Conservation (phyloP, 2,113 vertebrate species). For the Petaurus breviceps region DNA sequence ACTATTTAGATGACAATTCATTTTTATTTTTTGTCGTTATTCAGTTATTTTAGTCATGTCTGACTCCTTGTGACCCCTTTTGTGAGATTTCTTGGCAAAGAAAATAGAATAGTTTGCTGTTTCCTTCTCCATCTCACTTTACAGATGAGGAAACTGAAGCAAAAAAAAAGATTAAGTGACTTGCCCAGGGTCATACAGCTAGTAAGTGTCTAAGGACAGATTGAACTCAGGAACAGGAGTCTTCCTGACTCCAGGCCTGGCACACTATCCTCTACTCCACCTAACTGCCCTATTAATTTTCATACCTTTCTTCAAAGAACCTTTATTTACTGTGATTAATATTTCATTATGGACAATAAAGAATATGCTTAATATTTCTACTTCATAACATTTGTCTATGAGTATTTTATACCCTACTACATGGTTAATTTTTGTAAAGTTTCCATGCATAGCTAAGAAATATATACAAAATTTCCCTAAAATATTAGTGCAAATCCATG, state of each 20-base stretch:
- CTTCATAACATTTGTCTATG: not conserved
- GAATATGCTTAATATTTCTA: not conserved
- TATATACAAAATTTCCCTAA: not conserved
- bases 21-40: not conserved
- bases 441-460: not conserved
- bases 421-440: not conserved
- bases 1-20: not conserved
- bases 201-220: no score
- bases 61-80: no score
- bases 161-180: no score
- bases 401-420: not conserved
- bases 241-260: no score
- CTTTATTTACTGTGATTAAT: not conserved
- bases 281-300: not conserved
- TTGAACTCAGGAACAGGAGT: no score
- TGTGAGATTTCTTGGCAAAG: no score
- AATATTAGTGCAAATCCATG: not conserved
- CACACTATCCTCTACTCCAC: no score
- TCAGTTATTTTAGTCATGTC: no score
- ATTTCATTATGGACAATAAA: not conserved
- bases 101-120: no score
- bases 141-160: no score
- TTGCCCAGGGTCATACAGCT: no score
- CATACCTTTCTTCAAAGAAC: not conserved
- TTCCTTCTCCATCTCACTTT: no score